Evolutionary conservation across 2,113 vertebrate genomes (phyloP).

Genomic region (Oncorhynchus kisutch): DNA sequence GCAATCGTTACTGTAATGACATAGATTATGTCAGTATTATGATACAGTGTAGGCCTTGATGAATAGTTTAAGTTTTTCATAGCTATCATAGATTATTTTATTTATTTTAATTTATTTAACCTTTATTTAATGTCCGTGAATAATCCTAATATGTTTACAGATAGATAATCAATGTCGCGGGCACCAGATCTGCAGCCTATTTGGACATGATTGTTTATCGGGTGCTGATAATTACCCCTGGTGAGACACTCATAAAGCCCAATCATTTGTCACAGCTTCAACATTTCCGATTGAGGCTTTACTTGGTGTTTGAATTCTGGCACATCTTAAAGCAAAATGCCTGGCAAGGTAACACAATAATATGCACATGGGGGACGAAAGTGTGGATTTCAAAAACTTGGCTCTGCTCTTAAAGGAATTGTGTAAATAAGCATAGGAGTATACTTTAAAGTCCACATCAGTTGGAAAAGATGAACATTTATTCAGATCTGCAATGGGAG

Average conservation of each 20-base stretch:
- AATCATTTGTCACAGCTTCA: conserved; percentile 20
- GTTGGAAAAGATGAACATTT: background rate
- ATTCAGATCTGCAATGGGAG: background rate
- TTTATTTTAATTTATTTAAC: too few relatives aligned
- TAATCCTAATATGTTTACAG: background rate
- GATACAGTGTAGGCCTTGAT: too few relatives aligned
- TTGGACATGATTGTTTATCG: background rate
- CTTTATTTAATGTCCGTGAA: too few relatives aligned
- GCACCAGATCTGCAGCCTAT: background rate
- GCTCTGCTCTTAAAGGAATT: background rate
- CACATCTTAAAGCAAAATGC: conserved; percentile 14
- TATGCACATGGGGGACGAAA: background rate
- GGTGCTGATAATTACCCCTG: conserved; percentile 1
- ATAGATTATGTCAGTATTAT: too few relatives aligned
- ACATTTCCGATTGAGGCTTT: conserved; percentile 19
- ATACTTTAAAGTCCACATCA: background rate
- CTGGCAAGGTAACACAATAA: conserved; percentile 10
- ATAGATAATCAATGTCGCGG: background rate
- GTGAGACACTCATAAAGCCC: background rate
- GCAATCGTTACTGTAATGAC: too few relatives aligned
- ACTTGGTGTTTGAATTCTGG: conserved; percentile 15
- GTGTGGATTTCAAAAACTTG: conserved; percentile 18
- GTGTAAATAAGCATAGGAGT: background rate
- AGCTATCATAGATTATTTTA: too few relatives aligned
- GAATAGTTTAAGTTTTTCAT: too few relatives aligned